Evolutionary conservation across 2,113 vertebrate genomes (phyloP).

Genomic region (Herpetotheres cachinnans): DNA sequence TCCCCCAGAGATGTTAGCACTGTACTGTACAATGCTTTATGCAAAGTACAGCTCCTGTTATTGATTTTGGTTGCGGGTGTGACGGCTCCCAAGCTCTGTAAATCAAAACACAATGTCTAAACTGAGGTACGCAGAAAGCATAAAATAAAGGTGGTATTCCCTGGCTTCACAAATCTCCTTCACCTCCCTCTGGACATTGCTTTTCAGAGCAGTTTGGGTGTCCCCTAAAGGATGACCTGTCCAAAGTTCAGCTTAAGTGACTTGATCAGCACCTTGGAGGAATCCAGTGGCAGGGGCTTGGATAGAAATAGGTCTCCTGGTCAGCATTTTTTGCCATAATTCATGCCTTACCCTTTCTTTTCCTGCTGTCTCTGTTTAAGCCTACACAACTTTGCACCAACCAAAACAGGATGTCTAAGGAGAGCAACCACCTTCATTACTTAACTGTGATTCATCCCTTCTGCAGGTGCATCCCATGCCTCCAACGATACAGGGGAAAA

Average conservation of each 20-base stretch:
- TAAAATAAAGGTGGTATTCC: neutral
- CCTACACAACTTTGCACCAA: neutral
- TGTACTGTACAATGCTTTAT: neutral
- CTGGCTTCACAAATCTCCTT: neutral
- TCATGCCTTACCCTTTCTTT: neutral
- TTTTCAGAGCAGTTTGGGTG: neutral
- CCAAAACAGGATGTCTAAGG: neutral
- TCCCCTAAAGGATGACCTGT: neutral
- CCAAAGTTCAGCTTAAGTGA: neutral
- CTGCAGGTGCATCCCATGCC: constrained; percentile 7
- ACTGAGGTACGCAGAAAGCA: neutral
- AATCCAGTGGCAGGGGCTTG: neutral
- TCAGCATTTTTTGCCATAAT: neutral
- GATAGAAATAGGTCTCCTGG: neutral
- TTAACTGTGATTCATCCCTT: constrained; percentile 26
- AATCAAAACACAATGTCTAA: constrained; percentile 11
- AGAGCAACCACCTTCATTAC: neutral
- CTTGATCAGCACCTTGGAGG: neutral
- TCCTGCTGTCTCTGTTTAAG: neutral
- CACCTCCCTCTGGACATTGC: neutral
- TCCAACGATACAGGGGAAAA: neutral
- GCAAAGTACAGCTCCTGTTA: neutral
- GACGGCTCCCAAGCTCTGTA: constrained; percentile 7
- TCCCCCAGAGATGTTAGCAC: neutral
- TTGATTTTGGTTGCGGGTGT: constrained; percentile 31